A percentile compares a stretch with the other conserved stretches of the same genome.
Conservation (phyloP, 2,797 vertebrate species). For the Dendrocincla fuliginosa region DNA sequence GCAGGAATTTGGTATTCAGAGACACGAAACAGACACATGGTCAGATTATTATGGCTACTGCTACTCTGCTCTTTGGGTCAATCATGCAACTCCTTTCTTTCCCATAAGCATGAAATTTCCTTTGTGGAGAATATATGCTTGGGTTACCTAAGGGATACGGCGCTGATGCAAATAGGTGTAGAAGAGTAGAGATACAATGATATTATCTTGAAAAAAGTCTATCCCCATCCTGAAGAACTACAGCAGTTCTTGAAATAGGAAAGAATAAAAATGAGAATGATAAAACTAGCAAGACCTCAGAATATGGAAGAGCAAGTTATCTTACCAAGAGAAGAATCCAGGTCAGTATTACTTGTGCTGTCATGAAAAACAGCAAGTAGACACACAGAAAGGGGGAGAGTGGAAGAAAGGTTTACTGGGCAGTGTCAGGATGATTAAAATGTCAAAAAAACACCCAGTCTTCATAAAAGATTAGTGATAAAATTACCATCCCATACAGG, state of each 20-base stretch:
- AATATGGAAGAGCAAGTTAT: neutral
- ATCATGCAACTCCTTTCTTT: neutral
- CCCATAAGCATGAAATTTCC: neutral
- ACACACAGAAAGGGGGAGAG: neutral
- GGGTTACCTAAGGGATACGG: neutral
- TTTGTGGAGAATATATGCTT: neutral
- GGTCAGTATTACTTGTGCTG: neutral
- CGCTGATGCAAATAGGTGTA: neutral
- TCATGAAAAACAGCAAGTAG: neutral
- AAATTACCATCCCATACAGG: slow-evolving; percentile 5
- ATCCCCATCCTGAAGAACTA: neutral
- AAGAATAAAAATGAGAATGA: neutral
- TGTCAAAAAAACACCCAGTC: neutral
- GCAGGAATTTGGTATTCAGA: neutral
- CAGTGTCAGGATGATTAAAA: neutral
- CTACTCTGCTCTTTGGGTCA: neutral
- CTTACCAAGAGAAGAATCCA: neutral
- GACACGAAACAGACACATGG: neutral
- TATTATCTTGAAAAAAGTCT: neutral
- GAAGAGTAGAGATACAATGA: neutral
- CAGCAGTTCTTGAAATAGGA: neutral
- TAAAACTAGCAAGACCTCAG: neutral
- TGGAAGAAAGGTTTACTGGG: neutral
- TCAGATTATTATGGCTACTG: rapidly evolving
- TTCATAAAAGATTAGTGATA: slow-evolving; percentile 6